Base-by-base conservation (phyloP, 2,113 vertebrate species). In the Ciconia boyciana region DNA sequence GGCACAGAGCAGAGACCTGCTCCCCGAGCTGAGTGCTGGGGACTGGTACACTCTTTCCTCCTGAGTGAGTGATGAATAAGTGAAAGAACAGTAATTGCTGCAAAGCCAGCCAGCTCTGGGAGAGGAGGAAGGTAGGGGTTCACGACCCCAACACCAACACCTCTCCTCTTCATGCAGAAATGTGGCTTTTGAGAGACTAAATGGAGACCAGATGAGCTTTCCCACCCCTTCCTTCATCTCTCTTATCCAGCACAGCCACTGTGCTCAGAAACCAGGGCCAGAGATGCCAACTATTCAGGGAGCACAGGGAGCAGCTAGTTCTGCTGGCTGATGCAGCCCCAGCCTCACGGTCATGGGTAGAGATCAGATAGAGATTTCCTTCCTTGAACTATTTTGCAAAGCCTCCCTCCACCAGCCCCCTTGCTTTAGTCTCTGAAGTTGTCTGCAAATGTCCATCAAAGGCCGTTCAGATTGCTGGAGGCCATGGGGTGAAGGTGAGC, bases 401-500 rank as follows among this genome's bases (percentile, higher is more conserved):
- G 49, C 15, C 57, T 75, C 34, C 16, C 43, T n/a, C 39, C n/a
- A 7, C n/a, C 28, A 41, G 5, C 2, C 13, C 32, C 26, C 34
- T 39, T 1, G 5, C 31, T 41, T 76, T 11, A 11, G 58, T 14
- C 44, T 60, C 71, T 76, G 62, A 36, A 49, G n/a, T 19, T 34
- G 19, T 16, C 74, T 60, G 75, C 57, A 49, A 34, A 32, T 0
- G 8, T 15, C 87, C 39, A 20, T 11, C 71, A 25, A 49, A 55
- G 58, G 44, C 64, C 19, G 52, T 11, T 16, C 32, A 9, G 64
- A 18, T 6, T 0, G 2, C 26, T 10, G 83, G 41, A 25, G 43
- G 9, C 0, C 0, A 10, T 1, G 32, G 46, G 51, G 17, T 0
- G 11, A 62, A 62, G 44, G 41, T 2, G 25, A 64, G 21, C 20